Evolutionary conservation across 2,113 vertebrate genomes (phyloP), one percentile per base, ranked within the genome.

Genomic region (Tiliqua scincoides): DNA sequence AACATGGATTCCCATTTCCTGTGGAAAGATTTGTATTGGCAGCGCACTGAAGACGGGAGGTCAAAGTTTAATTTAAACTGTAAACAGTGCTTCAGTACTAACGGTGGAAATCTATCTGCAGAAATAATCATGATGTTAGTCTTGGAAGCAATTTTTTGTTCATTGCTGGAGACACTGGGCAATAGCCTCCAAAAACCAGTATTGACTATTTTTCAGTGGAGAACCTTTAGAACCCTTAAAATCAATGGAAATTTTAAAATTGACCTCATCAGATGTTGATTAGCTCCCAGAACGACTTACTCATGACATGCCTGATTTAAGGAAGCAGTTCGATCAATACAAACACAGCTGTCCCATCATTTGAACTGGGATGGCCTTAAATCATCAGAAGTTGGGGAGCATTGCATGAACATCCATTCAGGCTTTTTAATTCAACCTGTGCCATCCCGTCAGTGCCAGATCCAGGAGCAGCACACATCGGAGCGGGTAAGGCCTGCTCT

Each of bases 61-160:
- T 81, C 12, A 87, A 78, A 84, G 82, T 73, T 79, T 48, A 84
- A 82, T 48, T 84, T 87, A 85, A 40, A 84, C 30, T 86, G 85
- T 73, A 84, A 90, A 79, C 14, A 84, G 14, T 75, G 85, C 21
- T 76, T 79, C 83, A 54, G 62, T 20, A 63, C 72, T 89, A 88
- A 68, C 77, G 52, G 83, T 32, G 85, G 57, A 89, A 87, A 89
- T 62, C 54, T 89, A 21, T 75, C 61, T 81, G 27, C 30, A 82
- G 52, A 68, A 86, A 48, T 30, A 76, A 71, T 2, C 67, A n/a
- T 57, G 86, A 82, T n/a, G 83, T 85, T 84, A 87, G 75, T 89
- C 78, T 20, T 83, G 54, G 79, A 70, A 78, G 65, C 59, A 91
- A 90, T 84, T 85, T 77, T 30, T 20, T 83, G 25, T 79, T 83